phyloP scores from a whole-genome alignment of 2,797 vertebrate genomes.

The Sus cebifrons region DNA sequence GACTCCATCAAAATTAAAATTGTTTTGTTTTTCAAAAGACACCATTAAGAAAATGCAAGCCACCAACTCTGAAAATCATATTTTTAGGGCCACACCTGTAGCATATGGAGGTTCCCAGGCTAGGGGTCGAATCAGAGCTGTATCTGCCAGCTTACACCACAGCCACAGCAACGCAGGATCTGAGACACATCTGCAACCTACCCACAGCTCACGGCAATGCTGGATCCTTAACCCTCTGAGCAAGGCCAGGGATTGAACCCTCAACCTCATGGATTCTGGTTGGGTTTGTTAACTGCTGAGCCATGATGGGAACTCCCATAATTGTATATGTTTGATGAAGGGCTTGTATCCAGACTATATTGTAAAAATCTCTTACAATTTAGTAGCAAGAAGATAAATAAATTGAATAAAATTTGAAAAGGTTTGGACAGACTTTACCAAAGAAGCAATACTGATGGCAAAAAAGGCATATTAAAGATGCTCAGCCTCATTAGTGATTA shows the following conservation, averaged over 20 bases:
- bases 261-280: too few relatives aligned
- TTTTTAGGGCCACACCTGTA: too few relatives aligned
- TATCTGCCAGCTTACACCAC: too few relatives aligned
- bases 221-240: too few relatives aligned
- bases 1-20: neutral
- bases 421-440: neutral
- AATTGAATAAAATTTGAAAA: constrained; percentile 33
- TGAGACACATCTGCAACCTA: too few relatives aligned
- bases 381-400: neutral
- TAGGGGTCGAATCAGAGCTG: too few relatives aligned
- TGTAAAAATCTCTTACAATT: neutral
- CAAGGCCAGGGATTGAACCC: too few relatives aligned
- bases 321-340: neutral
- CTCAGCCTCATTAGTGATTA: neutral
- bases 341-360: neutral
- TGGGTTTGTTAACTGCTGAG: too few relatives aligned
- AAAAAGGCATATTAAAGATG: constrained; percentile 4
- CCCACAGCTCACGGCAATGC: too few relatives aligned
- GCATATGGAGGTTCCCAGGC: too few relatives aligned
- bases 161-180: too few relatives aligned
- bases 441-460: constrained; percentile 6
- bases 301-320: too few relatives aligned
- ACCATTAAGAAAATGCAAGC: neutral
- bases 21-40: neutral
- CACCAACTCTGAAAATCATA: neutral